Conservation (phyloP, 2,113 vertebrate genomes). For the Delphinus delphis region DNA sequence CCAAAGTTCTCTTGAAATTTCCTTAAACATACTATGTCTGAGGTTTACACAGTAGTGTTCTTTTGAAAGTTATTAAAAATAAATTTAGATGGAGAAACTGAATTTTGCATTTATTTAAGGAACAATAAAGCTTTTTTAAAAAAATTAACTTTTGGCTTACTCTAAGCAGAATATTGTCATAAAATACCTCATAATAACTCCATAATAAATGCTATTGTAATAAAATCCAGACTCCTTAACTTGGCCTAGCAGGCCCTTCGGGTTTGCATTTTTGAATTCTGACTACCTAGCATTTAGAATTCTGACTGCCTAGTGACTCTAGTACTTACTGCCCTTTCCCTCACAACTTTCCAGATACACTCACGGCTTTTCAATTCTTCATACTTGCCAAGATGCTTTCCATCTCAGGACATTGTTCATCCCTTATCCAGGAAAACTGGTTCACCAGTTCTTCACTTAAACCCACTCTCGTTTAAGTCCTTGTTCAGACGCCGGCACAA, state of each 20-base stretch:
- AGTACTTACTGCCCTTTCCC: neutral
- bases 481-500: neutral
- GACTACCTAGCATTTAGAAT: neutral
- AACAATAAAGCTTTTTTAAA: neutral
- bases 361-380: neutral
- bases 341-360: neutral
- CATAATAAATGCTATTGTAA: neutral
- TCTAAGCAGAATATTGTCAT: neutral
- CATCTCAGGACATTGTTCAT: neutral
- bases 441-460: neutral
- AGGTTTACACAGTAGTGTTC: neutral
- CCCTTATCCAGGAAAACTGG: neutral
- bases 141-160: neutral
- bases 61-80: slow-evolving; percentile 15
- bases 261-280: neutral
- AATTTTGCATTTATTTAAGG: neutral
- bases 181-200: neutral
- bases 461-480: neutral
- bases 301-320: neutral
- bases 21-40: neutral
- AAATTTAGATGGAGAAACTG: neutral
- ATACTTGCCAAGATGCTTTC: neutral
- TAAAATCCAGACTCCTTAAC: neutral
- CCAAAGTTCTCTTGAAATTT: neutral
- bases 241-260: neutral